Base-by-base conservation (phyloP, 2,113 vertebrate species). In the Triplophysa siluroides region DNA sequence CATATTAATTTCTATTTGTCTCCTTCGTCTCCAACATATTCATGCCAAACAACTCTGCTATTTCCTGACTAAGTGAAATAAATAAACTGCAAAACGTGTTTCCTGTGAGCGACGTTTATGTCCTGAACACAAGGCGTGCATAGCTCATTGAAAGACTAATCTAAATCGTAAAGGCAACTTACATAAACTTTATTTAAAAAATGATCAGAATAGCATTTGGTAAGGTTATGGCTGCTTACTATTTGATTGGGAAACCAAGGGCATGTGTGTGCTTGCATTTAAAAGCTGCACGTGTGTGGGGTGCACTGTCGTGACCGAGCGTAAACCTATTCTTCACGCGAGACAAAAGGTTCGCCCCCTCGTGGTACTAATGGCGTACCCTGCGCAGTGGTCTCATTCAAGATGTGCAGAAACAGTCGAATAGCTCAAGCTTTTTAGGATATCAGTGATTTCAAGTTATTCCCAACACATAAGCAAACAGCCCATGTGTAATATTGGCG, bases 281-380 rank as follows among this genome's bases (percentile, higher is more conserved):
- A 4, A 45, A 2, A 45, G 43, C 8, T 63, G 29, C 38, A 65
- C 62, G 60, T 19, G 56, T 64, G 74, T 65, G 23, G 16, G 66
- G 29, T 23, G 41, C 8, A 19, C 21, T 18, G 7, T 29, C 18
- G n/a, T 73, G 78, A 41, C 33, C 41, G 50, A 58, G 47, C 29
- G 19, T 58, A 2, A 58, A 58, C 54, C 54, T 58, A 1, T 43
- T 41, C 29, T 65, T 16, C 33, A 45, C 8, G 45, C 41, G 18
- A 23, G 54, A 61, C 24, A 23, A 83, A 80, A 73, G 80, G 76
- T 78, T 79, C 91, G 90, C 91, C 91, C 89, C 86, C 91, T 90
- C 29, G 90, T 91, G 91, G 90, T 78, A 72, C 18, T 11, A 19
- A 16, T 8, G 29, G 69, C 1, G 79, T 78, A 82, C n/a, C 81